Base-by-base conservation (phyloP, 2,888 invertebrate species). In the Andrena flavipes region DNA sequence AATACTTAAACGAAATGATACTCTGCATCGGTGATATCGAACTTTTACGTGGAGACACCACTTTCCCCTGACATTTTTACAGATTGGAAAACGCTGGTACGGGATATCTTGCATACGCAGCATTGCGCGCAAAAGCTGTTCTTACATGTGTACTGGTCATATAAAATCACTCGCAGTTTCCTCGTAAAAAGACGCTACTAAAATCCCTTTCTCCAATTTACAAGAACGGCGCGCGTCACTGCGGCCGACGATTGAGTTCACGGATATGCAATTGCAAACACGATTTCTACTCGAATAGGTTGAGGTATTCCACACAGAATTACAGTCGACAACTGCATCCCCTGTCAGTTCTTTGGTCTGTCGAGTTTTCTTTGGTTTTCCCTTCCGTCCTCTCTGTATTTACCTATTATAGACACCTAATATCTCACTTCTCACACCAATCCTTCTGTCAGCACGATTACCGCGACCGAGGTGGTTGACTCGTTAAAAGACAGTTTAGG, bases 361-460 rank as follows among this genome's bases (percentile, higher is more conserved):
- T 78, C 76, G 63, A 75, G 69, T 72, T 84, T 84, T 90, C 88
- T 90, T 89, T 89, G 88, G 90, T 86, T 88, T 85, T 30, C 76
- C 80, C 72, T 67, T 54, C 29, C 69, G 60, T 69, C 48, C 51
- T 42, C 30, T 33, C 13, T 63, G 30, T 26, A 48, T 76, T 71
- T 23, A 59, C 16, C 62, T 62, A 42, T 42, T 16, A 42, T 42
- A 67, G 51, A 77, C 63, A 84, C 70, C 42, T 59, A 80, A 35
- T 73, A 74, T 80, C 30, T 78, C 71, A 76, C 64, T 76, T 78
- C 75, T 63, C 51, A 69, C 20, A 29, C n/a, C 26, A 73, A 73
- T 67, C 20, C 48, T 26, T 51, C 49, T 68, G 30, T 71, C 54
- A 35, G 42, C 7, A 48, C 20, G 10, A 13, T 64, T 33, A 69